Evolutionary conservation across 2,888 invertebrate genomes (phyloP).

Genomic region (Scaptomyza parva): DNA sequence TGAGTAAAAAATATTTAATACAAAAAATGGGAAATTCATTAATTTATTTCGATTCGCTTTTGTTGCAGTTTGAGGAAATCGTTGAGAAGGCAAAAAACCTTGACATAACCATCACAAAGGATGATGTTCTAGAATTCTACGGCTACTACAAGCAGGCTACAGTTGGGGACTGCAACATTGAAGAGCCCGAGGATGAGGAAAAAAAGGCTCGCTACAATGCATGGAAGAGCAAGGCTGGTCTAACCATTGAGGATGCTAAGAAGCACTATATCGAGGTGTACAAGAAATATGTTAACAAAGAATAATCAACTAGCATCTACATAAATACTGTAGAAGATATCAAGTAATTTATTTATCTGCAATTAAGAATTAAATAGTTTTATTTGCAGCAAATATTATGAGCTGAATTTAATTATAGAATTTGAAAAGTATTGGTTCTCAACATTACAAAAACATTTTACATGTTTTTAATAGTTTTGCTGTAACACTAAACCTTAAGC

Average conservation of each 20-base stretch:
- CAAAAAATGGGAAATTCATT: background rate
- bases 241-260: slow-evolving; percentile 91
- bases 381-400: background rate
- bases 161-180: slow-evolving; percentile 92
- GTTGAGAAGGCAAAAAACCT: slow-evolving; percentile 91
- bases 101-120: slow-evolving; percentile 90
- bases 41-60: background rate
- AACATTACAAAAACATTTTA: background rate
- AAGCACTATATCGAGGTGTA: slow-evolving; percentile 92
- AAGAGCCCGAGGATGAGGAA: slow-evolving; percentile 93
- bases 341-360: slow-evolving; percentile 38
- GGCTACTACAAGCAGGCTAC: slow-evolving; percentile 93
- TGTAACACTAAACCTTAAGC: too few relatives aligned
- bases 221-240: slow-evolving; percentile 94
- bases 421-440: background rate
- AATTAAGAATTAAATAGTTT: slow-evolving; percentile 7
- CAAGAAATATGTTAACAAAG: slow-evolving; percentile 82
- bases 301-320: slow-evolving; percentile 8
- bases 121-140: slow-evolving; percentile 92
- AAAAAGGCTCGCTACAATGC: slow-evolving; percentile 98
- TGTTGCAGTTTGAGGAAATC: slow-evolving; percentile 89
- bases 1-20: slow-evolving; percentile 50
- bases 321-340: slow-evolving; percentile 59
- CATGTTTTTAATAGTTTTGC: too few relatives aligned
- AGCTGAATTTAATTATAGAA: background rate